phyloP scores from a whole-genome alignment of 2,113 vertebrate species.

The Muntiacus muntjak region DNA sequence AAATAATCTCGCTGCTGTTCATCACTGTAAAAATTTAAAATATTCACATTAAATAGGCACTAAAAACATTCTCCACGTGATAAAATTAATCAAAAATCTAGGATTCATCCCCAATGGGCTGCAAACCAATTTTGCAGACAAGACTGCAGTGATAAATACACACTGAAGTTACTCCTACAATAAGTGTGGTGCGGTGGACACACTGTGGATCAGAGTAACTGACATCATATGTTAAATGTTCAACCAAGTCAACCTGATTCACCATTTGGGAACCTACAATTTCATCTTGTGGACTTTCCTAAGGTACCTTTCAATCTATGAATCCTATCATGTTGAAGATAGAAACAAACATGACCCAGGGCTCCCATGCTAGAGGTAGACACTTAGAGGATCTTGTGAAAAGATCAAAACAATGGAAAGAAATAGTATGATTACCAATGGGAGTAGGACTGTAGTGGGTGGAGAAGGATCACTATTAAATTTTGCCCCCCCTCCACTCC shows the following conservation, averaged over 20 bases:
- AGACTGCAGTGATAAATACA: background rate
- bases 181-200: background rate
- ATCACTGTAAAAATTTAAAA: constrained; percentile 86
- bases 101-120: background rate
- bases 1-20: constrained; percentile 98
- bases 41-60: constrained; percentile 53
- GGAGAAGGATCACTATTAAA: background rate
- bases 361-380: background rate
- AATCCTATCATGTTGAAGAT: background rate
- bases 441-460: background rate
- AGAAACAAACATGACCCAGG: background rate
- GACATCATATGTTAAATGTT: background rate
- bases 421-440: background rate
- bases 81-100: background rate
- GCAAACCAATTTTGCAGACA: background rate
- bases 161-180: background rate
- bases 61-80: background rate
- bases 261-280: background rate
- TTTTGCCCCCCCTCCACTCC: background rate
- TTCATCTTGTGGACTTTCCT: background rate
- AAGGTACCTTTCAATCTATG: background rate
- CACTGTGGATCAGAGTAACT: background rate
- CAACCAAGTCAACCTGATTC: background rate
- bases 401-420: background rate
- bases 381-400: background rate